Evolutionary conservation across 2,113 vertebrate genomes (phyloP).

Genomic region (Pavo muticus): DNA sequence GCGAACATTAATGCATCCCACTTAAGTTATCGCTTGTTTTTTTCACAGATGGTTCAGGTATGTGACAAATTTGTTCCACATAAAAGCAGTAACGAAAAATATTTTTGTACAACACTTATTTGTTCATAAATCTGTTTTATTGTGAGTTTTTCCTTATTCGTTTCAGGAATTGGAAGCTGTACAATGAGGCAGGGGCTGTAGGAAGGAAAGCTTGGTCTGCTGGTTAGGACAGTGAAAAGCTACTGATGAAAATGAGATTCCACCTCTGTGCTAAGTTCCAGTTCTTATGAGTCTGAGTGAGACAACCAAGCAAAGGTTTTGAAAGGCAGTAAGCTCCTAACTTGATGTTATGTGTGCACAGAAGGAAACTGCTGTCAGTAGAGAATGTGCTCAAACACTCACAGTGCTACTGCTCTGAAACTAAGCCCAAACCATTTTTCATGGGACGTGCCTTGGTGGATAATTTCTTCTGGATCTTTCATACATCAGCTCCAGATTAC

Average conservation of each 20-base stretch:
- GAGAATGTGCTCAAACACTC: neutral
- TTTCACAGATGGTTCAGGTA: neutral
- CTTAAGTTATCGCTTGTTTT: fast-evolving
- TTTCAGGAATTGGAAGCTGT: neutral
- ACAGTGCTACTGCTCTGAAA: neutral
- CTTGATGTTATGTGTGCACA: neutral
- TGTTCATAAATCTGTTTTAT: neutral
- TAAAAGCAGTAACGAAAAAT: neutral
- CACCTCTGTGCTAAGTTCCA: neutral
- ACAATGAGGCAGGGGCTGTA: neutral
- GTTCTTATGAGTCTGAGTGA: neutral
- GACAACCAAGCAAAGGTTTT: neutral
- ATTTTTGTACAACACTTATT: neutral
- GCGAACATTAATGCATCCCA: neutral
- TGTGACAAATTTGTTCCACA: neutral
- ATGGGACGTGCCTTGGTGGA: fast-evolving
- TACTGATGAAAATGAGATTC: neutral
- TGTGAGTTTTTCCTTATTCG: neutral
- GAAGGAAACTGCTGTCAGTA: neutral
- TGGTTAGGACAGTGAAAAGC: neutral
- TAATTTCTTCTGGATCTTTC: neutral
- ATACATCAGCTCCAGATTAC: neutral
- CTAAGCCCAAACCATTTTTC: neutral
- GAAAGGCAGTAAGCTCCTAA: neutral
- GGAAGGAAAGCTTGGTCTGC: neutral